These are phyloP conservation scores for Bubo bubo DNA, from an alignment of 2,113 vertebrate species.

Conservation along the genomic window DNA sequence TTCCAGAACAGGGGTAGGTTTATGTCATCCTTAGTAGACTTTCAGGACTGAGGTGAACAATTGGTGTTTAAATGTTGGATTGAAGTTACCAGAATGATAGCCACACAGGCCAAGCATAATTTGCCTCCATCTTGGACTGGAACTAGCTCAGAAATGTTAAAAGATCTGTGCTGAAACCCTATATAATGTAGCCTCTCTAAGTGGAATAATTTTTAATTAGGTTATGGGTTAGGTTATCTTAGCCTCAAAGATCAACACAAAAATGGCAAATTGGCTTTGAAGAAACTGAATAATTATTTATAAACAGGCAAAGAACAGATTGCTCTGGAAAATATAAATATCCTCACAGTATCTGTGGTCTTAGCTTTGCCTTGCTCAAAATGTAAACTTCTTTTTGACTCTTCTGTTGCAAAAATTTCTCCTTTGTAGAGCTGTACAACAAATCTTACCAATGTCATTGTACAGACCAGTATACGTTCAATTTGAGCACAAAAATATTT, in stretches of 20 bases:
- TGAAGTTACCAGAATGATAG: neutral
- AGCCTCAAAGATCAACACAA: neutral
- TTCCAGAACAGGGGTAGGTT: neutral
- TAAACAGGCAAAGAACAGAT: neutral
- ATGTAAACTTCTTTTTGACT: neutral
- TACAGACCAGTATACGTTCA: neutral
- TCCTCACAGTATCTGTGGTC: neutral
- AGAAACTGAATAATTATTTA: neutral
- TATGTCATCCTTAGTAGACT: neutral
- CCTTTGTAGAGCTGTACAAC: neutral
- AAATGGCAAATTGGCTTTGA: neutral
- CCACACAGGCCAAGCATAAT: too few relatives aligned
- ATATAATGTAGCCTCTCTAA: neutral
- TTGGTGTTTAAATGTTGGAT: neutral
- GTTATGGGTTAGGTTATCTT: neutral
- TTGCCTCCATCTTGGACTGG: neutral
- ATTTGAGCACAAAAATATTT: slow-evolving; percentile 7
- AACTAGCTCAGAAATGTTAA: neutral
- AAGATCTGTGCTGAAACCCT: neutral
- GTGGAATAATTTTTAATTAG: neutral
- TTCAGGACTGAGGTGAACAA: neutral
- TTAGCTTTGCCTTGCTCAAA: neutral
- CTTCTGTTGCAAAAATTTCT: neutral
- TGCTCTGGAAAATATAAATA: neutral
- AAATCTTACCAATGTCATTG: neutral